A percentile compares a stretch with the other conserved stretches of the same genome.
Conservation (phyloP, 2,113 vertebrate species). For the Calidris pygmaea region DNA sequence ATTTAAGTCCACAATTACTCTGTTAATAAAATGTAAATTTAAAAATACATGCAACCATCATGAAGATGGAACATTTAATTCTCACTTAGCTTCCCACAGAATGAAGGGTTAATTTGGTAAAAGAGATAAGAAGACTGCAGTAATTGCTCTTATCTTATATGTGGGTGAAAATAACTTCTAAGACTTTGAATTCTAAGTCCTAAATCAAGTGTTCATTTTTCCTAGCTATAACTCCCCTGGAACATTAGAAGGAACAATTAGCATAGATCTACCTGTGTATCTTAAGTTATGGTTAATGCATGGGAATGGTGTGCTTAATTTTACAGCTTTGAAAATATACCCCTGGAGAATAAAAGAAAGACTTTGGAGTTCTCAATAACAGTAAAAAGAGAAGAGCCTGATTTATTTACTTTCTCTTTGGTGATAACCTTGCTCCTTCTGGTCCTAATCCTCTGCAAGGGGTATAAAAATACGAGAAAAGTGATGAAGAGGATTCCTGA, state of each 20-base stretch:
- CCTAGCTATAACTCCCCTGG: constrained; percentile 42
- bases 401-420: constrained; percentile 8
- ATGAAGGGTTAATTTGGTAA: constrained; percentile 77
- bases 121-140: constrained; percentile 50
- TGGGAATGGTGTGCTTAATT: constrained; percentile 45
- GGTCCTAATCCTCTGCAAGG: background rate
- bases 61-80: constrained; percentile 70
- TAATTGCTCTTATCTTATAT: constrained; percentile 67
- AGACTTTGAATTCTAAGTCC: constrained; percentile 59
- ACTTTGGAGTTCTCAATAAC: constrained; percentile 17
- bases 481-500: background rate
- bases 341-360: constrained; percentile 48
- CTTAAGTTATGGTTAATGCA: constrained; percentile 57
- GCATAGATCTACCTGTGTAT: constrained; percentile 40
- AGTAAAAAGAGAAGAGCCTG: background rate
- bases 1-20: constrained; percentile 78
- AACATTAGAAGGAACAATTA: constrained; percentile 61
- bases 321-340: constrained; percentile 53
- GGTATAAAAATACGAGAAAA: background rate
- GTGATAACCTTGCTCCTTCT: background rate
- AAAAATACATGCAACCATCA: constrained; percentile 72
- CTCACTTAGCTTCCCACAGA: constrained; percentile 66
- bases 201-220: constrained; percentile 56
- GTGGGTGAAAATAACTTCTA: constrained; percentile 67
- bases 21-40: constrained; percentile 79